phyloP scores from a whole-genome alignment of 2,888 invertebrate species.

The Aphidoletes aphidimyza region DNA sequence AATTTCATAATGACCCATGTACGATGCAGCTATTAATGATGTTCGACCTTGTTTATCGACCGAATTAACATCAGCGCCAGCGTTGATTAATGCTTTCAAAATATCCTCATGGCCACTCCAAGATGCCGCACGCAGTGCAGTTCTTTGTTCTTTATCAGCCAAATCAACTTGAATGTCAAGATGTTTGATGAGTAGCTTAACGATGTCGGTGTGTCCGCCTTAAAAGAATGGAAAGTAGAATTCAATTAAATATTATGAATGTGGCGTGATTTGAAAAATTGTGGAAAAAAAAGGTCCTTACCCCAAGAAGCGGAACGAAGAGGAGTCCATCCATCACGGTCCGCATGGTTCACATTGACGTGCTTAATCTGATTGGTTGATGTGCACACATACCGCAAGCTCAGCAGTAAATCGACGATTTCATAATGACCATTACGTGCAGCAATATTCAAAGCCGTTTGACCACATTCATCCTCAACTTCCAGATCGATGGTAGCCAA shows the following conservation, averaged over 20 bases:
- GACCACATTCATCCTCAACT: conserved; percentile 79
- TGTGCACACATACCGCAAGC: conserved; percentile 62
- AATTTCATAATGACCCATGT: conserved; percentile 95
- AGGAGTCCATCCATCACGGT: conserved; percentile 90
- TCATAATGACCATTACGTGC: conserved; percentile 81
- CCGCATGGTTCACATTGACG: conserved; percentile 80
- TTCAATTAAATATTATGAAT: background rate
- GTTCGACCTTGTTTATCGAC: conserved; percentile 92
- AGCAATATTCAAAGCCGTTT: conserved; percentile 87
- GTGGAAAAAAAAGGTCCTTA: background rate
- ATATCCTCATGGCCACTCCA: conserved; percentile 95
- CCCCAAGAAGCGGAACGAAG: conserved; percentile 95
- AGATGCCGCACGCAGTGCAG: conserved; percentile 88
- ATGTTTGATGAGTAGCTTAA: conserved; percentile 79
- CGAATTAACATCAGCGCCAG: conserved; percentile 82
- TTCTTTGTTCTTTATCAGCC: conserved; percentile 87
- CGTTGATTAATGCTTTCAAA: conserved; percentile 77
- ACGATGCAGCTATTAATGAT: conserved; percentile 92
- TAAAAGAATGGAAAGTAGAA: background rate
- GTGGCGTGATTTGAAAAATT: background rate
- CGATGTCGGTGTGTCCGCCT: conserved; percentile 85
- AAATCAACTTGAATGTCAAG: conserved; percentile 84
- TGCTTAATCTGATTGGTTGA: conserved; percentile 63
- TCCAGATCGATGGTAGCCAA: conserved; percentile 68
- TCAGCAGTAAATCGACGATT: conserved; percentile 73